Base-by-base conservation (phyloP, 1,140 invertebrate genomes). In the Eumeta japonica region DNA sequence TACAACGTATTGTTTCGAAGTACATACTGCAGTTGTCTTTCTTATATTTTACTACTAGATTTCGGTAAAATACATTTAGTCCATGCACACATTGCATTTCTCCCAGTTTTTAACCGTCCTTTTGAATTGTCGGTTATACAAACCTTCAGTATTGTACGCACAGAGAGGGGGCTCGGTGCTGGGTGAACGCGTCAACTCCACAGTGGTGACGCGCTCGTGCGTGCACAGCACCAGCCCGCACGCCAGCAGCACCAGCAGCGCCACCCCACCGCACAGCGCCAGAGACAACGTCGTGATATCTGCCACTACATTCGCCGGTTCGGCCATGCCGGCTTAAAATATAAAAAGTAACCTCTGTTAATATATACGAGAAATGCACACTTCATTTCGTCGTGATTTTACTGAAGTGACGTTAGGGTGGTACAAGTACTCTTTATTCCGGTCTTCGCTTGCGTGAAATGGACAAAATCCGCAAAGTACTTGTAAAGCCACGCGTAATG, bases 221-320 rank as follows among this genome's bases (percentile, higher is more conserved):
- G 63, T 59, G 43, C 66, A 70, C 45, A 74, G 52, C 52, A 71
- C 66, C 2, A 74, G 63, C 13, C 58, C 66, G 54, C 70, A 74
- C 53, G 70, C 70, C 37, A 53, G 54, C 45, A 74, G 52, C 44
- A 63, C 70, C 35, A 74, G 45, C 40, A 74, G 42, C 40, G 52
- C 48, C 39, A 74, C 70, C 39, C 70, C 70, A 11, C 66, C 66
- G 45, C 59, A 70, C 36, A 74, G 50, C 13, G 63, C 52, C 30
- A 74, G 41, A 35, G 63, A 52, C 10, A 74, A 35, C 29, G 60
- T 63, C 18, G 66, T 67, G 12, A 74, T 70, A 34, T 74, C 65
- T 16, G 57, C 41, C 33, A 71, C 63, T 5, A 59, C 58, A 50
- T 58, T 64, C 27, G 48, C 47, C 2, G 56, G 11, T 16, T 35